A percentile compares a stretch with the other conserved stretches of the same genome.
phyloP scores from a whole-genome alignment of 2,797 vertebrate species.

The Lacerta bilineata region DNA sequence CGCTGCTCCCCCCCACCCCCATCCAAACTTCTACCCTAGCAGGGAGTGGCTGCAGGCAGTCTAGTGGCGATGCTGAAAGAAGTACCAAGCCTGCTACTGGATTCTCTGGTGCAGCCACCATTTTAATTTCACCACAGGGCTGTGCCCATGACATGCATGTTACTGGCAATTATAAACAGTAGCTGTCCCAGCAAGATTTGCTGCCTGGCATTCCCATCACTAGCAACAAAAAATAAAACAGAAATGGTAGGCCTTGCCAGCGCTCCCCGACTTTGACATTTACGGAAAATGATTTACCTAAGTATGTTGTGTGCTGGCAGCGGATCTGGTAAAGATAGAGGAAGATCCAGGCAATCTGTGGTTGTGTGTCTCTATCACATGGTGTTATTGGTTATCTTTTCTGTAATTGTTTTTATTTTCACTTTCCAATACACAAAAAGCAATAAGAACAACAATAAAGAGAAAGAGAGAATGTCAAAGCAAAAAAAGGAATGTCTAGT shows the following conservation, averaged over 20 bases:
- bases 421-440: no score
- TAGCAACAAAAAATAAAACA: not conserved
- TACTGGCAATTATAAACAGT: not conserved
- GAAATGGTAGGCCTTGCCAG: not conserved
- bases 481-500: no score
- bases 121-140: not conserved
- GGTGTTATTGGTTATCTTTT: no score
- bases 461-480: no score
- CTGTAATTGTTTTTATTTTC: no score
- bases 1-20: accelerated
- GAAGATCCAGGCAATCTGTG: no score
- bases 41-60: not conserved
- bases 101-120: not conserved
- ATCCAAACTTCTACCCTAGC: not conserved
- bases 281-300: not conserved
- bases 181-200: not conserved
- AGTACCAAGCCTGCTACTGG: not conserved
- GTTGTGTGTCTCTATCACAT: no score
- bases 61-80: not conserved
- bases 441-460: no score
- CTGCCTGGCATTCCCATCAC: not conserved
- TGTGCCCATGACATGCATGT: not conserved
- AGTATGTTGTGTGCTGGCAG: not conserved
- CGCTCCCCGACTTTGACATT: not conserved
- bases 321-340: not conserved